phyloP scores from a whole-genome alignment of 1,140 invertebrate species.

The Hylaeus anthracinus region DNA sequence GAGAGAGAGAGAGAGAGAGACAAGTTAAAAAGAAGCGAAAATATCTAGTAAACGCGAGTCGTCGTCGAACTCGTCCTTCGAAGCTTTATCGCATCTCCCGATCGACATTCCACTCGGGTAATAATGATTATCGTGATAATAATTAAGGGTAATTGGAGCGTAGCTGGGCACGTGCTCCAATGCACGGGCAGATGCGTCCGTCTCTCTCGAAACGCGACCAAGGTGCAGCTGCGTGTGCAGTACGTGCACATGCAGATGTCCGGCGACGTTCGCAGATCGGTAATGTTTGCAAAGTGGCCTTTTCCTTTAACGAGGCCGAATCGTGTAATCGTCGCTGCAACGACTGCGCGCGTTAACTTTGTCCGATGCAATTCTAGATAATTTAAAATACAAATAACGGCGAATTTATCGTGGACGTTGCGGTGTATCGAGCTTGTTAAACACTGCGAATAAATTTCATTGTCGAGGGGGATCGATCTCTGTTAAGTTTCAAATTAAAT shows the following conservation, averaged over 20 bases:
- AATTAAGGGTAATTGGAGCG: constrained; percentile 76
- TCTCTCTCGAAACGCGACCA: constrained; percentile 9
- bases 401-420: no score
- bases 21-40: background rate
- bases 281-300: constrained; percentile 7
- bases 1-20: background rate
- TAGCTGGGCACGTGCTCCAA: constrained; percentile 69
- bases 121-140: constrained; percentile 68
- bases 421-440: no score
- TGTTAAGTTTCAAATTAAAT: no score
- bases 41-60: background rate
- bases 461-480: no score
- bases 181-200: constrained; percentile 60
- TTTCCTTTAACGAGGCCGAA: background rate
- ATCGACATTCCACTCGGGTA: constrained; percentile 68
- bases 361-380: background rate
- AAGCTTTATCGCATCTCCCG: constrained; percentile 31
- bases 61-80: constrained; percentile 10
- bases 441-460: no score
- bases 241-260: constrained; percentile 25
- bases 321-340: background rate
- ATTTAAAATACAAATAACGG: no score
- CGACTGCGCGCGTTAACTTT: background rate
- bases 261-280: background rate
- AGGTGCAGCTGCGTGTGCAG: constrained; percentile 42